A percentile compares a stretch with the other conserved stretches of the same genome.
phyloP scores from a whole-genome alignment of 2,113 vertebrate species.

The Polyodon spathula region DNA sequence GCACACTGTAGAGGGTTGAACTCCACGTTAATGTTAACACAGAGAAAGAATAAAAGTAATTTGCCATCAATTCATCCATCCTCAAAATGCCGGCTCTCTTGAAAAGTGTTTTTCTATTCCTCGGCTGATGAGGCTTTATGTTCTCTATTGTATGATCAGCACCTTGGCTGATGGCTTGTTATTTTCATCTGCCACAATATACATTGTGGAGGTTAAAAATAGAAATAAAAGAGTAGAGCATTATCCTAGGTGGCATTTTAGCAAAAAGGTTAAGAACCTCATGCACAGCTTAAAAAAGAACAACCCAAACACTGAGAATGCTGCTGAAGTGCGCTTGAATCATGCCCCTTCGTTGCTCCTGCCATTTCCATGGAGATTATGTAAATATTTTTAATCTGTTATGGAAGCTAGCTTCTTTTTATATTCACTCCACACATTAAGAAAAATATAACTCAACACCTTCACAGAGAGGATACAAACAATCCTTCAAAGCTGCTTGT shows the following conservation, averaged over 20 bases:
- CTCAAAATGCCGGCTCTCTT: too few species aligned
- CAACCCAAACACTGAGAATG: slow-evolving; percentile 22
- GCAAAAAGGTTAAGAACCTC: slow-evolving; percentile 14
- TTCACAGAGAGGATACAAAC: background rate
- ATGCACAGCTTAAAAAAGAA: slow-evolving; percentile 6
- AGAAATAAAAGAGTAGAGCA: too few species aligned
- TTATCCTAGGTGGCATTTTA: slow-evolving; percentile 14
- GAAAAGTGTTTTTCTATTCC: too few species aligned
- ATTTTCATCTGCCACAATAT: too few species aligned
- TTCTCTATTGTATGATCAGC: too few species aligned
- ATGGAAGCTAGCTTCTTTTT: slow-evolving; percentile 12
- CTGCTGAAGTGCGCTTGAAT: slow-evolving; percentile 22
- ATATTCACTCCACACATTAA: slow-evolving; percentile 16
- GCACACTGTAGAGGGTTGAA: too few species aligned
- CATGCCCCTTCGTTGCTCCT: slow-evolving; percentile 20
- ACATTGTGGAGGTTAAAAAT: slow-evolving; percentile 14
- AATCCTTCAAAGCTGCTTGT: too few species aligned
- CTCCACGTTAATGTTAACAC: too few species aligned
- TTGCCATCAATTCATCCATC: too few species aligned
- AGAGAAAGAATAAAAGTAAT: too few species aligned
- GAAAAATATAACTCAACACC: slow-evolving; percentile 13
- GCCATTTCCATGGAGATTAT: slow-evolving; percentile 31
- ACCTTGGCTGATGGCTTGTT: too few species aligned
- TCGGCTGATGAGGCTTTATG: too few species aligned
- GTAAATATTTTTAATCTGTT: slow-evolving; percentile 23